Evolutionary conservation across 2,113 vertebrate genomes (phyloP), one percentile per base, ranked within the genome.

Genomic region (Silurus glanis): DNA sequence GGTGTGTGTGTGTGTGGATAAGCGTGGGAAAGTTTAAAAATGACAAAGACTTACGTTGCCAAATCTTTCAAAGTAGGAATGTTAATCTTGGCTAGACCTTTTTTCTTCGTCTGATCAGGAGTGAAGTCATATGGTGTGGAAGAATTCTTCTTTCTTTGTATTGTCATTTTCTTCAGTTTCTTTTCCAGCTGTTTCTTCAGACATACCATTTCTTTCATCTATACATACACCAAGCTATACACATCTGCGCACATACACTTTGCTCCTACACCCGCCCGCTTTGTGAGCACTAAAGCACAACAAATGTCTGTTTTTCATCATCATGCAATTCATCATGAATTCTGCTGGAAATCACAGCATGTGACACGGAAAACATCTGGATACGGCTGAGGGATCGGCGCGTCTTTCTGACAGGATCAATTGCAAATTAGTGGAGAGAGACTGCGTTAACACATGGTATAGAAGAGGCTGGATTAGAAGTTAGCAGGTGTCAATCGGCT

Each of bases 21-120:
- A 7, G 59, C 72, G 85, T 81, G 85, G 49, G 85, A 64, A 72
- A n/a, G 9, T 84, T 74, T 80, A 53, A 53, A 56, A 88, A 80
- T 53, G 21, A 55, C 12, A 76, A n/a, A 6, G 23, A 53, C 51
- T 25, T 23, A 25, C 13, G 0, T 16, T 28, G 51, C 49, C 13
- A 76, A 76, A 55, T 13, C n/a, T 25, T 76, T 55, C 51, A 16
- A 25, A 55, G 12, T 16, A 25, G 74, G 51, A 78, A 55, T 16
- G 51, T 7, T 25, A 76, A 76, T 55, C 23, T 55, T 56, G 49
- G n/a, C 49, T 16, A 25, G 13, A 37, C 37, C 37, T 78, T 16
- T 51, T 23, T 13, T 51, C 69, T 72, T 9, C 64, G 2, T 67
- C 45, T 49, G 17, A 51, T 14, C 23, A 74, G 47, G 9, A 75